Percentiles rank a stretch among this genome's conserved stretches.
phyloP scores from a whole-genome alignment of 2,113 vertebrate genomes.

The Indicator maculatus region DNA sequence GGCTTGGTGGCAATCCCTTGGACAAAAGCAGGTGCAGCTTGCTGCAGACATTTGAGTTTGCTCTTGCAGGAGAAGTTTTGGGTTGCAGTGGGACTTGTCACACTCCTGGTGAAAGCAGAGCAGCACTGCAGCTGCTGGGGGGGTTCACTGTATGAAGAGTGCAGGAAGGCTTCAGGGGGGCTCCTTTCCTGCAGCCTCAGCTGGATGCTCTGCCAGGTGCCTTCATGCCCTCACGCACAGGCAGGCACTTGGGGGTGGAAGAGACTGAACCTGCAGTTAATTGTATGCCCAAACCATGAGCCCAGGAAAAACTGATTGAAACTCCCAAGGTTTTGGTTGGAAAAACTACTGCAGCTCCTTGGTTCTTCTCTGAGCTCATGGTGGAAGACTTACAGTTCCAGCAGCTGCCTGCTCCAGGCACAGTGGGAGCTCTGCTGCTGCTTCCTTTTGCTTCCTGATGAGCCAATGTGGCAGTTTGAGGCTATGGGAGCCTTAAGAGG shows the following conservation, averaged over 20 bases:
- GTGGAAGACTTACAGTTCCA: neutral
- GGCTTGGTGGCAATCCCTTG: neutral
- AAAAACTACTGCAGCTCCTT: neutral
- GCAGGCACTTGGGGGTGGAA: neutral
- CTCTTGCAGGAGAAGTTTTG: neutral
- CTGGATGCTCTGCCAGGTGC: neutral
- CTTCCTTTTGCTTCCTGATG: neutral
- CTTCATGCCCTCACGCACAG: neutral
- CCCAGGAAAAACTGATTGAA: neutral
- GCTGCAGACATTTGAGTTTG: neutral
- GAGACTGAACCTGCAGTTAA: neutral
- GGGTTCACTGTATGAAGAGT: neutral
- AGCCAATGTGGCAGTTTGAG: neutral
- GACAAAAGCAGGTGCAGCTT: neutral
- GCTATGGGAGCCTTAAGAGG: too few species aligned
- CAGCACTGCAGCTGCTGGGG: neutral
- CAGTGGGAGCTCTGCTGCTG: neutral
- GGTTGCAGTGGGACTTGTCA: neutral
- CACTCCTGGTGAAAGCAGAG: neutral
- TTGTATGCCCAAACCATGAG: neutral
- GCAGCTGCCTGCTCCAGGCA: neutral
- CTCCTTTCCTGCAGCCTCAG: neutral
- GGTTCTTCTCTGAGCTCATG: neutral
- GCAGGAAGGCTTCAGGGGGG: neutral
- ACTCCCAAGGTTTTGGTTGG: neutral